phyloP scores from a whole-genome alignment of 2,797 vertebrate species.

The Benthosema pterotum region DNA sequence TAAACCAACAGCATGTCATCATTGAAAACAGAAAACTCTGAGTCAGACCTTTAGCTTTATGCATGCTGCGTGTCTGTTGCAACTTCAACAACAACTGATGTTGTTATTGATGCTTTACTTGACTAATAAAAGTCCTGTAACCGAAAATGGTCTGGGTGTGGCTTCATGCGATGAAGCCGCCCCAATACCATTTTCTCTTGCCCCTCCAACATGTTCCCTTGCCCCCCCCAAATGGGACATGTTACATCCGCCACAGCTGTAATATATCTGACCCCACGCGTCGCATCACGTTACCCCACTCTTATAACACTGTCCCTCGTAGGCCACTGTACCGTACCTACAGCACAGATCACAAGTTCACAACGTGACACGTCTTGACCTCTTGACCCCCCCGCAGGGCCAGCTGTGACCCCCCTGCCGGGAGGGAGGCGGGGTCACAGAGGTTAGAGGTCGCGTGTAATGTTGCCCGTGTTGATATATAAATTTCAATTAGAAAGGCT shows the following conservation, averaged over 20 bases:
- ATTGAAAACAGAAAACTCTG: too few species aligned
- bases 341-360: slow-evolving; percentile 74
- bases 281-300: slow-evolving; percentile 64
- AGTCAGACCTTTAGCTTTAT: too few species aligned
- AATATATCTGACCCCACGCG: slow-evolving; percentile 40
- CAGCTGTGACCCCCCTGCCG: slow-evolving; percentile 71
- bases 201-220: too few species aligned
- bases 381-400: slow-evolving; percentile 29
- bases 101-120: too few species aligned
- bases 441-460: slow-evolving; percentile 60
- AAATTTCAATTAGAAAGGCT: slow-evolving; percentile 65
- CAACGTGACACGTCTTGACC: slow-evolving; percentile 25
- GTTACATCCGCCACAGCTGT: slow-evolving; percentile 46
- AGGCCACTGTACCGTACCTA: slow-evolving; percentile 50
- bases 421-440: slow-evolving; percentile 57
- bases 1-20: too few species aligned
- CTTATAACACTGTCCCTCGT: slow-evolving; percentile 58
- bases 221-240: too few species aligned
- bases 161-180: too few species aligned
- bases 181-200: too few species aligned
- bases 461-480: slow-evolving; percentile 71
- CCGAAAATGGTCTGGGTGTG: too few species aligned
- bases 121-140: too few species aligned
- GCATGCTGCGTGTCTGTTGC: too few species aligned
- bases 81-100: too few species aligned